These are phyloP conservation scores for Bubo bubo DNA, from an alignment of 2,113 vertebrate genomes.

Conservation along the genomic window DNA sequence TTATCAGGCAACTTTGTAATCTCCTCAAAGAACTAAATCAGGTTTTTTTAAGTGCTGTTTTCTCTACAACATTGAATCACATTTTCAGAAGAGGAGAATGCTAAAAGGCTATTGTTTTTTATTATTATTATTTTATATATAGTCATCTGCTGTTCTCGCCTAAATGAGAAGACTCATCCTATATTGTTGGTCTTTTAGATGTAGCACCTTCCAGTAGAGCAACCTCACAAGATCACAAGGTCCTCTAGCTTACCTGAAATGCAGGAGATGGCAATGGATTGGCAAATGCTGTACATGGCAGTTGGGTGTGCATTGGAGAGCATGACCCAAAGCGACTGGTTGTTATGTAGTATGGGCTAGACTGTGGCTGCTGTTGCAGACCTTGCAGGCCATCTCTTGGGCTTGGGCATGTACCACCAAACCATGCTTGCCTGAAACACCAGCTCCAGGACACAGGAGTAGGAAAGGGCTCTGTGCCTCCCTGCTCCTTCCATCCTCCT, in stretches of 20 bases:
- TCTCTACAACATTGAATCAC: conserved; percentile 54
- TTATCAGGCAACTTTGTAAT: conserved; percentile 56
- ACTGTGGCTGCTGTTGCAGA: neutral
- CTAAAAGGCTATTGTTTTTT: neutral
- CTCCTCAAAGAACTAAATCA: conserved; percentile 49
- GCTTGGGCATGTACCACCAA: neutral
- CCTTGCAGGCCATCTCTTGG: neutral
- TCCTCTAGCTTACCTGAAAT: neutral
- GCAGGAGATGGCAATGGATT: neutral
- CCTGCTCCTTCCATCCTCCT: neutral
- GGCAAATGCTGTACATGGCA: neutral
- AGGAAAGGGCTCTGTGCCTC: neutral
- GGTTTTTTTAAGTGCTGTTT: conserved; percentile 53
- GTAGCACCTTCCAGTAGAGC: neutral
- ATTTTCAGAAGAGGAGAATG: neutral
- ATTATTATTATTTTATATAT: neutral
- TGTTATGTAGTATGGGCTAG: neutral
- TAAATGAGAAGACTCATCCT: neutral
- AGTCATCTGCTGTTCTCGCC: neutral
- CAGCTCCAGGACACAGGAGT: neutral
- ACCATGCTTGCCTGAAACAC: neutral
- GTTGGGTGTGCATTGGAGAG: fast-evolving
- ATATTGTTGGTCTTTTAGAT: neutral
- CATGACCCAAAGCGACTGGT: fast-evolving
- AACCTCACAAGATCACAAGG: neutral